Evolutionary conservation across 2,888 invertebrate genomes (phyloP).

Genomic region (Sturmia bella): DNA sequence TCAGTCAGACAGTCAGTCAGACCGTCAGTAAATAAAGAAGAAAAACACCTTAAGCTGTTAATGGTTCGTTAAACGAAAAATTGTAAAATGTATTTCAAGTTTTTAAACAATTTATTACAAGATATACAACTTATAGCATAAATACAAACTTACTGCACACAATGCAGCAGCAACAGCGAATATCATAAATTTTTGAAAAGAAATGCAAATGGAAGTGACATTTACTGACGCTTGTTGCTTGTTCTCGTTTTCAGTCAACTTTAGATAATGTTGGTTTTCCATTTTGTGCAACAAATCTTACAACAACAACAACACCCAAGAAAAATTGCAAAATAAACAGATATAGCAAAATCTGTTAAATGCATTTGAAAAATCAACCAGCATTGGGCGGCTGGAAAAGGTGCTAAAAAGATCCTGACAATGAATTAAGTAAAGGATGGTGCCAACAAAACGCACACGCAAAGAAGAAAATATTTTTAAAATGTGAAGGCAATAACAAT

Average conservation of each 20-base stretch:
- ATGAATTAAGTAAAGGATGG: too few species aligned
- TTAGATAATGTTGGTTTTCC: slow-evolving; percentile 55
- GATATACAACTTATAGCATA: background rate
- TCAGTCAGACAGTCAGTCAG: background rate
- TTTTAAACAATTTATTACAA: slow-evolving; percentile 57
- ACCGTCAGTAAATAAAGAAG: slow-evolving; percentile 25
- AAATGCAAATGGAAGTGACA: slow-evolving; percentile 69
- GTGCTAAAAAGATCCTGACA: too few species aligned
- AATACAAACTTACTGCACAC: slow-evolving; percentile 12
- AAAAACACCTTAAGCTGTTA: slow-evolving; percentile 59
- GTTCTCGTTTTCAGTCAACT: slow-evolving; percentile 26
- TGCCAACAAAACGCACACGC: too few species aligned
- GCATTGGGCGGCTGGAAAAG: background rate
- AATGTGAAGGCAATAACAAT: too few species aligned
- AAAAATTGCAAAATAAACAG: background rate
- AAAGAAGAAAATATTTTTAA: too few species aligned
- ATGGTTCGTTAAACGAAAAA: slow-evolving; percentile 59
- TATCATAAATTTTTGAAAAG: slow-evolving; percentile 68
- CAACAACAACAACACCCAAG: background rate
- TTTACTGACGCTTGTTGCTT: slow-evolving; percentile 49
- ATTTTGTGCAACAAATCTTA: slow-evolving; percentile 45
- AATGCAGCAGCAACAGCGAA: slow-evolving; percentile 28
- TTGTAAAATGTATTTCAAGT: slow-evolving; percentile 49
- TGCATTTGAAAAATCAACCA: slow-evolving; percentile 1
- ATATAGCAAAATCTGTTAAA: slow-evolving; percentile 1